Percentiles rank a stretch among this genome's conserved stretches.
phyloP scores from a whole-genome alignment of 2,797 vertebrate genomes.

The Malacoctenus gilli region DNA sequence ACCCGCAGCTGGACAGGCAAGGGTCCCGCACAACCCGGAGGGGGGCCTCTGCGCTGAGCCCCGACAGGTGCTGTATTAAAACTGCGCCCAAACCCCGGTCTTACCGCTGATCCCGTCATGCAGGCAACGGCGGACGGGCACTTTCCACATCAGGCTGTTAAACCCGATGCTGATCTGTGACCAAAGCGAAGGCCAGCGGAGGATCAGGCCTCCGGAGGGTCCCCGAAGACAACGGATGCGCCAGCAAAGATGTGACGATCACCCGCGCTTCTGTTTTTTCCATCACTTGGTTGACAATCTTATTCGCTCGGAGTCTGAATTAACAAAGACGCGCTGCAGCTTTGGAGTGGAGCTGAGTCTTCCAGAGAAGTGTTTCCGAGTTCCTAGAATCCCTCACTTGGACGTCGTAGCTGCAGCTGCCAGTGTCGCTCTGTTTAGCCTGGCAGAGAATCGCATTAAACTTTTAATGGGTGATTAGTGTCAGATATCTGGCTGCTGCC shows the following conservation, averaged over 20 bases:
- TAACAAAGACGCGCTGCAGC: constrained; percentile 25
- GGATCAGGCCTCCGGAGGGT: constrained; percentile 34
- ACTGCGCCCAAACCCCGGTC: constrained; percentile 57
- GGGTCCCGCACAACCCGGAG: constrained; percentile 58
- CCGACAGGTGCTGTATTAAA: constrained; percentile 80
- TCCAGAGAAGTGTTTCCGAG: constrained; percentile 17
- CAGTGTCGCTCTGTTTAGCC: constrained; percentile 60
- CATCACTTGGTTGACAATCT: constrained; percentile 10
- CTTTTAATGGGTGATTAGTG: constrained; percentile 86
- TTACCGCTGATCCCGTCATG: constrained; percentile 73
- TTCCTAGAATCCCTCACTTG: constrained; percentile 67
- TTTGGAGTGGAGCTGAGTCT: constrained; percentile 32
- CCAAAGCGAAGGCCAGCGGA: constrained; percentile 46
- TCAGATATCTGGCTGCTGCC: constrained; percentile 80
- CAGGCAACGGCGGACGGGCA: constrained; percentile 59
- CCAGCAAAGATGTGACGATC: constrained; percentile 10
- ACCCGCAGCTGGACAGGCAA: constrained; percentile 74
- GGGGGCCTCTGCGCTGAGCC: constrained; percentile 66
- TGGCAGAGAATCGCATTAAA: constrained; percentile 70
- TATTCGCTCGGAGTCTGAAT: constrained; percentile 33
- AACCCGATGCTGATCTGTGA: constrained; percentile 58
- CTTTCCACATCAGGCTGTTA: constrained; percentile 63
- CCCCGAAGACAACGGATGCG: constrained; percentile 15
- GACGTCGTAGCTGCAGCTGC: constrained; percentile 79
- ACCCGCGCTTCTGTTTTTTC: constrained; percentile 11